A percentile compares a stretch with the other conserved stretches of the same genome.
Evolutionary conservation across 2,797 vertebrate species (phyloP).

Genomic region (Tadarida brasiliensis): DNA sequence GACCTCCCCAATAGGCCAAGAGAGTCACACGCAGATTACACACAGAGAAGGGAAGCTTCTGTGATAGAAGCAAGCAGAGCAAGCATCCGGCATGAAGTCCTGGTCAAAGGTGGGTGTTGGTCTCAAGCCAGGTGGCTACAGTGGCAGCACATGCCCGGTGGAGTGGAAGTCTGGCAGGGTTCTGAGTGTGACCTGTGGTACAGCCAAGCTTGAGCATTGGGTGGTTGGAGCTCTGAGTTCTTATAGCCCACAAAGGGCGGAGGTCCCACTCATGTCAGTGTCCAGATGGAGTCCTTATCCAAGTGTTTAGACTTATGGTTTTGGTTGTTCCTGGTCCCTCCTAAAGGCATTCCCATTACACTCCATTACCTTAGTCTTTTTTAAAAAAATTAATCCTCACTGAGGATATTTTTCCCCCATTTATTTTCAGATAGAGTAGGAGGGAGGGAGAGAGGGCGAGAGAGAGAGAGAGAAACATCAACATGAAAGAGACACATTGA

Average conservation of each 20-base stretch:
- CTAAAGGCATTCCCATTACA: not conserved
- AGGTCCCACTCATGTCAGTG: not conserved
- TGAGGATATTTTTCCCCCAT: too few relatives aligned
- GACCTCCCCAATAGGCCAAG: not conserved
- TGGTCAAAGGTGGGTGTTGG: not conserved
- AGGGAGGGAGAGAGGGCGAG: too few relatives aligned
- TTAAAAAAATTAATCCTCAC: too few relatives aligned
- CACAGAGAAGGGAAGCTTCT: not conserved
- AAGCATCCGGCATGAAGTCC: not conserved
- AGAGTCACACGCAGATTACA: not conserved
- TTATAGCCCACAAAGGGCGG: not conserved
- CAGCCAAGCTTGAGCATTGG: not conserved
- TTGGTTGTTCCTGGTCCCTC: not conserved
- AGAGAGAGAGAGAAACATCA: too few relatives aligned
- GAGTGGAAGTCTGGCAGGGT: not conserved
- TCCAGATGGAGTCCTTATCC: not conserved
- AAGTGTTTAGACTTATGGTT: not conserved
- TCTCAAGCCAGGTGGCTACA: not conserved
- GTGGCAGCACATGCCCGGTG: not conserved
- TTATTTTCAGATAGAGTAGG: too few relatives aligned
- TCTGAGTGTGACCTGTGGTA: not conserved
- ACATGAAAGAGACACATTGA: too few relatives aligned
- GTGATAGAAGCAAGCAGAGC: not conserved
- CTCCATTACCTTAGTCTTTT: not conserved
- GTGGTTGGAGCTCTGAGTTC: not conserved